phyloP scores from a whole-genome alignment of 2,113 vertebrate species.

The Seriola rivoliana region DNA sequence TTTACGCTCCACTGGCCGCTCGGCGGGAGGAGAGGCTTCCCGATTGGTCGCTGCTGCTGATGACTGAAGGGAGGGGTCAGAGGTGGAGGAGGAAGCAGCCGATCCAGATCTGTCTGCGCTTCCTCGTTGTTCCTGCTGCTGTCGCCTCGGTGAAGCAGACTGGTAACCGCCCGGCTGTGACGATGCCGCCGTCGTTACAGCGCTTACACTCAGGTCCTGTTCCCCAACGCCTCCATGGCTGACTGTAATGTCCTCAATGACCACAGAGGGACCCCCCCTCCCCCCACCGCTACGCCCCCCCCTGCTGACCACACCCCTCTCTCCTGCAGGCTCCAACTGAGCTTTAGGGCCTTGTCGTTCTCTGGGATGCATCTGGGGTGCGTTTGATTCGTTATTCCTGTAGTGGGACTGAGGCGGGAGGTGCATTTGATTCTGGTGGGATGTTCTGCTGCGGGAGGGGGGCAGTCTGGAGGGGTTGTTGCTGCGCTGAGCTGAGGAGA shows the following conservation, averaged over 20 bases:
- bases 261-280: slow-evolving; percentile 46
- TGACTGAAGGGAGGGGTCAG: slow-evolving; percentile 37
- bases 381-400: slow-evolving; percentile 61
- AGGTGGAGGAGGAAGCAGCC: slow-evolving; percentile 50
- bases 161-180: slow-evolving; percentile 39
- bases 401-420: slow-evolving; percentile 50
- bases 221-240: slow-evolving; percentile 55
- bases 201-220: slow-evolving; percentile 28
- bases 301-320: too few species aligned
- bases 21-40: slow-evolving; percentile 81
- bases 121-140: slow-evolving; percentile 62
- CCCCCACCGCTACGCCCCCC: too few species aligned
- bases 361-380: slow-evolving; percentile 39
- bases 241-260: slow-evolving; percentile 62
- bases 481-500: slow-evolving; percentile 38
- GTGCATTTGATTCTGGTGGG: slow-evolving; percentile 47
- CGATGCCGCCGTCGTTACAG: background rate
- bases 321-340: slow-evolving; percentile 29
- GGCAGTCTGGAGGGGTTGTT: slow-evolving; percentile 53
- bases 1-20: slow-evolving; percentile 93
- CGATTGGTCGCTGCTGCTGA: slow-evolving; percentile 50
- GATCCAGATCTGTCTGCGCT: slow-evolving; percentile 32
- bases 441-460: slow-evolving; percentile 61
- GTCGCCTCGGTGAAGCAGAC: slow-evolving; percentile 70
- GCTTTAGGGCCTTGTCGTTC: slow-evolving; percentile 54